Evolutionary conservation across 2,797 vertebrate genomes (phyloP).

Genomic region (Leucoraja ocellata): DNA sequence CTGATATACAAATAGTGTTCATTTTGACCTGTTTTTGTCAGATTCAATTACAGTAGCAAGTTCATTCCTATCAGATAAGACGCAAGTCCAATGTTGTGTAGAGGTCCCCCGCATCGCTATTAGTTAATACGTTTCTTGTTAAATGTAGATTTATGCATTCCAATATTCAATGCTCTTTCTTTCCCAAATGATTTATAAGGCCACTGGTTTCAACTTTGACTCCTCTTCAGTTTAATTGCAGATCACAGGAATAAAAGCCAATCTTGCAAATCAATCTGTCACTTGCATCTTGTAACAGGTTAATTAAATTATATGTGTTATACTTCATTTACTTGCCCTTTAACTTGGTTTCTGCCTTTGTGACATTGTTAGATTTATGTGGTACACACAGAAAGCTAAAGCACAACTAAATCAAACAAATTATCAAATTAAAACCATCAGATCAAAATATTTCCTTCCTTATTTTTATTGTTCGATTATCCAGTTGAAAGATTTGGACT

Average conservation of each 20-base stretch:
- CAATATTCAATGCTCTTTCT: not conserved
- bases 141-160: not conserved
- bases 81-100: not conserved
- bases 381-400: not conserved
- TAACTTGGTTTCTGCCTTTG: not conserved
- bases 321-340: not conserved
- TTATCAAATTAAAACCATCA: not conserved
- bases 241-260: not conserved
- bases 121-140: not conserved
- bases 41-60: not conserved
- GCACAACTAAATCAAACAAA: not conserved
- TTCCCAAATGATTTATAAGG: not conserved
- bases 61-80: not conserved
- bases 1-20: not conserved
- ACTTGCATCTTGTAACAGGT: not conserved
- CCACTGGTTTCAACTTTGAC: not conserved
- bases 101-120: not conserved
- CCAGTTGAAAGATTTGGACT: not conserved
- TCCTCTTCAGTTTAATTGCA: not conserved
- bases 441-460: not conserved
- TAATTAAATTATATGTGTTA: not conserved
- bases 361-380: not conserved
- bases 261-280: not conserved
- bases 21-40: conserved; percentile 12
- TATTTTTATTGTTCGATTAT: not conserved